A percentile compares a stretch with the other conserved stretches of the same genome.
Conservation (phyloP, 2,888 invertebrate species). For the Merodon equestris region DNA sequence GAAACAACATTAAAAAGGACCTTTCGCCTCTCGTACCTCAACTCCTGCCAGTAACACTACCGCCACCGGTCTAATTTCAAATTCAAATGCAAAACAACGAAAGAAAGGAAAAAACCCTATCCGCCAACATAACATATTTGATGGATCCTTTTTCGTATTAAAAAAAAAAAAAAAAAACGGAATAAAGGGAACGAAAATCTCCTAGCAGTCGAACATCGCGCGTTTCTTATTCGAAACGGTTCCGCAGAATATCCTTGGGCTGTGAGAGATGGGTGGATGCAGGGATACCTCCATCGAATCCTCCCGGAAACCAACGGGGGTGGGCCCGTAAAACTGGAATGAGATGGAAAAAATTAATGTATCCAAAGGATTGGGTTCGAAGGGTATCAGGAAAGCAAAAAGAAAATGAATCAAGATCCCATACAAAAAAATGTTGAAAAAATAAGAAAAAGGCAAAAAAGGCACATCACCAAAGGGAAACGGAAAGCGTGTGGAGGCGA, state of each 20-base stretch:
- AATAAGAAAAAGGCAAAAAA: constrained; percentile 39
- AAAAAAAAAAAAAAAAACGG: no score
- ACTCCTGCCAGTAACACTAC: no score
- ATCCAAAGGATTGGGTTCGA: constrained; percentile 50
- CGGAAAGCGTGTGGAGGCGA: constrained; percentile 33
- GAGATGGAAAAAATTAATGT: constrained; percentile 25
- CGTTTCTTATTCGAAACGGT: constrained; percentile 59
- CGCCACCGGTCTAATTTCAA: constrained; percentile 31
- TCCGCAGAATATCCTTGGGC: constrained; percentile 52
- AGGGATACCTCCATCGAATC: no score
- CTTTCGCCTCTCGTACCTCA: constrained; percentile 35
- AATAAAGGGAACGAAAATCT: no score
- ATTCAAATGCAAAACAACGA: constrained; percentile 51
- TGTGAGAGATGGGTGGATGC: constrained; percentile 29
- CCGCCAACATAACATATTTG: constrained; percentile 59
- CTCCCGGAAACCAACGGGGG: no score
- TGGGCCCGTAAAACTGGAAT: no score
- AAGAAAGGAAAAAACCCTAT: constrained; percentile 25
- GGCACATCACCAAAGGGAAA: constrained; percentile 36
- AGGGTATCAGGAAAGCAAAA: constrained; percentile 24
- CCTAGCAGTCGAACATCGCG: constrained; percentile 33
- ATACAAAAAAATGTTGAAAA: constrained; percentile 15
- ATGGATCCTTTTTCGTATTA: constrained; percentile 52
- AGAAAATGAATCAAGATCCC: no score
- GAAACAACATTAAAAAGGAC: constrained; percentile 43